Evolutionary conservation across 2,797 vertebrate species (phyloP).

Genomic region (Artibeus jamaicensis): DNA sequence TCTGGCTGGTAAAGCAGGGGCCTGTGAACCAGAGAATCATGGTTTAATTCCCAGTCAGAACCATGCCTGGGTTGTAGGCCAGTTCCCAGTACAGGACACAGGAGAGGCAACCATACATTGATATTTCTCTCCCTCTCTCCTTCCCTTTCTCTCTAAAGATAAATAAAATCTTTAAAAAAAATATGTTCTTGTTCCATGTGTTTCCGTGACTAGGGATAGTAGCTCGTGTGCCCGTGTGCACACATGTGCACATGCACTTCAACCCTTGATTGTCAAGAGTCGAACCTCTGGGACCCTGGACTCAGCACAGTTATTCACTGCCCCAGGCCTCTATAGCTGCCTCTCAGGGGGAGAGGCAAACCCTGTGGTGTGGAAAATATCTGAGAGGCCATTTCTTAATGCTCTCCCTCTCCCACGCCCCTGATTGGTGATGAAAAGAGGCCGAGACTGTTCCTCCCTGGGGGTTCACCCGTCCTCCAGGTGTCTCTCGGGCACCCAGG

Average conservation of each 20-base stretch:
- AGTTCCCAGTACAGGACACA: too few species aligned
- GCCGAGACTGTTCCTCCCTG: accelerated
- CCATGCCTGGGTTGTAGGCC: too few species aligned
- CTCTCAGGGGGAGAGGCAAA: background rate
- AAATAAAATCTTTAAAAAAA: too few species aligned
- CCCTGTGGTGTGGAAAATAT: background rate
- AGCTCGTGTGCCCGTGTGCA: background rate
- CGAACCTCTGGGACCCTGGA: background rate
- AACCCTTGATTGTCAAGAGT: background rate
- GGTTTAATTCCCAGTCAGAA: too few species aligned
- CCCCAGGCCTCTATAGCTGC: background rate
- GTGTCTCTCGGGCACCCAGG: background rate
- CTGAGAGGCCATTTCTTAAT: background rate
- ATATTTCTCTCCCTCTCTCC: too few species aligned
- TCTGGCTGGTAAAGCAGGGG: too few species aligned
- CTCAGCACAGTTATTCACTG: background rate
- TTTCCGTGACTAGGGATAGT: background rate
- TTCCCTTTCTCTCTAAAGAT: too few species aligned
- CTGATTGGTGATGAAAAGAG: background rate
- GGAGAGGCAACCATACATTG: too few species aligned
- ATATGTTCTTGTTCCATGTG: background rate
- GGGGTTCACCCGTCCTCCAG: background rate
- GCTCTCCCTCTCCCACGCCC: background rate
- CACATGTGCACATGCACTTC: too few species aligned
- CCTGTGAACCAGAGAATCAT: too few species aligned